Percentiles rank a stretch among this genome's conserved stretches.
Evolutionary conservation across 2,888 invertebrate genomes (phyloP).

Genomic region (Coenonympha arcania): DNA sequence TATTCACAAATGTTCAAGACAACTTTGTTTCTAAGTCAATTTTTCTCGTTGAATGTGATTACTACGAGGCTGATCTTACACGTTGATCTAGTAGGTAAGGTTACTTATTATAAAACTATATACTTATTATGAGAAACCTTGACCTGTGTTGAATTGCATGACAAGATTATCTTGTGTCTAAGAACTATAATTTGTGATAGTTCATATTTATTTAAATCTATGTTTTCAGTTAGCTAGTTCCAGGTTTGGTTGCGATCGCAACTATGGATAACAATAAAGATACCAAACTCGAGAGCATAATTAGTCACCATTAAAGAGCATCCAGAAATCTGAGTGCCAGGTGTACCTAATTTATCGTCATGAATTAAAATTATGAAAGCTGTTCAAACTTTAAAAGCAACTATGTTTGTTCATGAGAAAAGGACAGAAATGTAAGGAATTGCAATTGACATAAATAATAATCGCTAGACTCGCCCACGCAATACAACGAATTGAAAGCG

Average conservation of each 20-base stretch:
- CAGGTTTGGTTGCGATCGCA: too few species aligned
- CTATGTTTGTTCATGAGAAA: neutral
- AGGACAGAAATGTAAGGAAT: conserved; percentile 1
- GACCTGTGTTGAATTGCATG: neutral
- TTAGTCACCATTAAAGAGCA: too few species aligned
- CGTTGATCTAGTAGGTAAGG: neutral
- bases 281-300: too few species aligned
- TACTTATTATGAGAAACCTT: neutral
- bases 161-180: neutral
- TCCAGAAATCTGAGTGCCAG: too few species aligned
- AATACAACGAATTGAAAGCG: conserved; percentile 29
- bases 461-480: conserved; percentile 14
- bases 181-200: neutral
- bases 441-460: conserved; percentile 9
- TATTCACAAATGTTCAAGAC: too few species aligned
- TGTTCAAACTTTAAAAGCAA: too few species aligned
- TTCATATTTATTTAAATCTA: neutral
- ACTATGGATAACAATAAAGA: too few species aligned
- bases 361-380: too few species aligned
- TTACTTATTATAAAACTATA: neutral
- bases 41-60: neutral
- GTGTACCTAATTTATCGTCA: too few species aligned
- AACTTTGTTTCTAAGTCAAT: neutral
- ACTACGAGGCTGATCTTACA: too few species aligned
- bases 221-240: too few species aligned